Base-by-base conservation (phyloP, 1,140 invertebrate species). In the Batillaria attramentaria region DNA sequence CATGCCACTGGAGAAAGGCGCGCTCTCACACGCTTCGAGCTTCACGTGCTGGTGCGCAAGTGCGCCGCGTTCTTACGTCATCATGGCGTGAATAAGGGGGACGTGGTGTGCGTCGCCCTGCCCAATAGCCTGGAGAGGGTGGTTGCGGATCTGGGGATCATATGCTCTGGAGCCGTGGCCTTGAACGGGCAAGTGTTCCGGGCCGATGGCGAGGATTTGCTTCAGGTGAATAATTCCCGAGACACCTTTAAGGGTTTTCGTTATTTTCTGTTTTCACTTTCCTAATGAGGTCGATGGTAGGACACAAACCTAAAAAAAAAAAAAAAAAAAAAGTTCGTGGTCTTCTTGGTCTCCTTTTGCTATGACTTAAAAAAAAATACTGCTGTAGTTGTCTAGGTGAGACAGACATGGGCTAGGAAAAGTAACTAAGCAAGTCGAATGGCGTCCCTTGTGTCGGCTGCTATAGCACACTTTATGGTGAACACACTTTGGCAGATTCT, bases 81-180 rank as follows among this genome's bases (percentile, higher is more conserved):
- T 42, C 28, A 46, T 39, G 81, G 81, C 33, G 75, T 80, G 18
- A 35, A 33, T 3, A 79, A 79, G 35, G 81, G 81, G 16, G 43
- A 74, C 20, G 74, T 78, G 20, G 72, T 82, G 33, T 74, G 81
- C 43, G 79, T 79, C 41, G 37, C 78, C 18, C 41, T 82, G 42
- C 81, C 81, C n/a, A 82, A 82, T 72, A 78, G 72, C 24, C 50
- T 80, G n/a, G 81, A 82, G 50, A 74, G 81, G 50, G 65, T 82
- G 41, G 54, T 82, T 16, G 74, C 75, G 31, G 81, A 82, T 13
- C 75, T 82, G 35, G 81, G 78, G 28, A 77, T 77, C 8, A 28
- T 62, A 1, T 75, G 79, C 31, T 72, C 76, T 4, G 81, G 81
- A 13, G 78, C 75, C 24, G 31, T 66, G 39, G 66, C 81, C 2